phyloP scores from a whole-genome alignment of 1,140 invertebrate species.

The Lepidotrigona ventralis region DNA sequence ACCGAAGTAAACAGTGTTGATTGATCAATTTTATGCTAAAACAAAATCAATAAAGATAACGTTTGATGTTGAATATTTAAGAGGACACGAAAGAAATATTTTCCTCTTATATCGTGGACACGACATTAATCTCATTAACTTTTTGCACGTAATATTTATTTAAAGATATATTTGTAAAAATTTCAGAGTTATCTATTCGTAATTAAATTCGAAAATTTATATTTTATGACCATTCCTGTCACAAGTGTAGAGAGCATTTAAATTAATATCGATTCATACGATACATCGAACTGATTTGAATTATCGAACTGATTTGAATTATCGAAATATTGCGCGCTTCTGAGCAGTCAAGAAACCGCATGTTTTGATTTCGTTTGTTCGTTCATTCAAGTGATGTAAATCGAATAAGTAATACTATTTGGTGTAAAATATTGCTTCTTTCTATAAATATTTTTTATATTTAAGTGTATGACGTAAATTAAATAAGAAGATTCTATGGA shows the following conservation, averaged over 20 bases:
- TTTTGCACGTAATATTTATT: not conserved
- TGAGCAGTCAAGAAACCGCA: not conserved
- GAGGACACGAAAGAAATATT: not conserved
- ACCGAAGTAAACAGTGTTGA: constrained; percentile 21
- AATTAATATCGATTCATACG: constrained; percentile 7
- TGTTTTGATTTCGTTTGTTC: not conserved
- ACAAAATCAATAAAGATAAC: not conserved
- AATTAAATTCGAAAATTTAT: not conserved
- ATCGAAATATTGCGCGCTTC: not conserved
- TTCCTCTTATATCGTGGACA: not conserved
- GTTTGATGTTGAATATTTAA: not conserved
- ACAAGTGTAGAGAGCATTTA: not conserved
- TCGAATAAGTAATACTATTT: not conserved
- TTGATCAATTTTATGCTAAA: not conserved
- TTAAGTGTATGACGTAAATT: not conserved
- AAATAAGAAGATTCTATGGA: not conserved
- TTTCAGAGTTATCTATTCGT: not conserved
- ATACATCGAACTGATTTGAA: not conserved
- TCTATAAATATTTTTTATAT: not conserved
- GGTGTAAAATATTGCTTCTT: not conserved
- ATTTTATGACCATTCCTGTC: not conserved
- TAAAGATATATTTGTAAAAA: not conserved
- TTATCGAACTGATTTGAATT: constrained; percentile 15
- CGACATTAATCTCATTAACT: not conserved
- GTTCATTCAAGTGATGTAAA: too few relatives aligned